Percentiles rank a stretch among this genome's conserved stretches.
These are phyloP conservation scores for Cryptotis parvus DNA, from an alignment of 2,113 vertebrate genomes.

Conservation along the genomic window DNA sequence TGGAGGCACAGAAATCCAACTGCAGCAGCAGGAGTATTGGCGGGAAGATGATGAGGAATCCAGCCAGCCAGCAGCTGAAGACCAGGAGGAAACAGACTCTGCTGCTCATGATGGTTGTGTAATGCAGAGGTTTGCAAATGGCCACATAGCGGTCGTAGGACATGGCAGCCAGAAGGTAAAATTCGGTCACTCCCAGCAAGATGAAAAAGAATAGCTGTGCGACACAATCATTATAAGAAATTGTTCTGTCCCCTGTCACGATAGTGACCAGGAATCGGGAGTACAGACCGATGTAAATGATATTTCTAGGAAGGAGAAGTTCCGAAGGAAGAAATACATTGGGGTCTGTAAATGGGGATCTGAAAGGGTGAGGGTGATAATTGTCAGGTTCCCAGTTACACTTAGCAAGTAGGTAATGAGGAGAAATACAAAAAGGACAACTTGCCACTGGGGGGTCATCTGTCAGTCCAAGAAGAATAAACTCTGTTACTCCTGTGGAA, in stretches of 20 bases:
- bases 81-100: conserved; percentile 70
- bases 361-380: conserved; percentile 71
- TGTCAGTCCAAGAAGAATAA: conserved; percentile 77
- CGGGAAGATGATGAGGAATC: conserved; percentile 69
- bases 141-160: conserved; percentile 80
- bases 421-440: conserved; percentile 70
- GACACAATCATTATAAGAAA: conserved; percentile 72
- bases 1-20: conserved; percentile 77
- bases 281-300: conserved; percentile 76
- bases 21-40: conserved; percentile 49
- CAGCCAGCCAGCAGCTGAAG: conserved; percentile 69
- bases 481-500: conserved; percentile 58
- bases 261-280: conserved; percentile 70
- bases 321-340: conserved; percentile 79
- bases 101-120: conserved; percentile 72
- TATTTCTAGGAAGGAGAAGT: conserved; percentile 77
- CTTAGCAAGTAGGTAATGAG: conserved; percentile 75
- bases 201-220: conserved; percentile 77
- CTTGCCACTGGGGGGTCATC: conserved; percentile 56
- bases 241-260: conserved; percentile 63
- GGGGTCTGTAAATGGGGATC: conserved; percentile 65
- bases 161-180: conserved; percentile 80
- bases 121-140: conserved; percentile 80
- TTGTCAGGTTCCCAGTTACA: conserved; percentile 66
- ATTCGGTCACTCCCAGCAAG: conserved; percentile 75